Evolutionary conservation across 2,888 invertebrate genomes (phyloP).

Genomic region (Acronicta psi): DNA sequence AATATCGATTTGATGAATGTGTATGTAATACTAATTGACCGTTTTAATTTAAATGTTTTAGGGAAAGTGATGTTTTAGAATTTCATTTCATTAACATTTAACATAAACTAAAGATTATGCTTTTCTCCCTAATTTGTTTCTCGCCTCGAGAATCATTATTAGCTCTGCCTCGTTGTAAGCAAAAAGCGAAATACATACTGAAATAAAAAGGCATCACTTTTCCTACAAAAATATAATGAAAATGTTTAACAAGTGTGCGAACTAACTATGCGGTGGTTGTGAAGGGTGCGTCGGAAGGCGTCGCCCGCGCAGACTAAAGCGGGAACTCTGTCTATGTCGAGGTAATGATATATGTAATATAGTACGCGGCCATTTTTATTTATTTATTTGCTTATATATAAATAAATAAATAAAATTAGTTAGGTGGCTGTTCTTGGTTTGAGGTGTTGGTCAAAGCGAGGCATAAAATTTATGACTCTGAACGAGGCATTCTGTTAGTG

Average conservation of each 20-base stretch:
- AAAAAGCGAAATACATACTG: neutral
- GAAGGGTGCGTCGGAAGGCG: constrained; percentile 93
- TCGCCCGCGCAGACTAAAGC: constrained; percentile 90
- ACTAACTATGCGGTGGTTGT: constrained; percentile 66
- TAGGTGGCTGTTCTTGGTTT: constrained; percentile 10
- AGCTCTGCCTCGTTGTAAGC: neutral
- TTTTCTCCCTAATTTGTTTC: neutral
- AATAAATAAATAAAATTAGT: constrained; percentile 30
- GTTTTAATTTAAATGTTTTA: constrained; percentile 22
- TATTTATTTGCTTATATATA: constrained; percentile 6
- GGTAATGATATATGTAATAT: constrained; percentile 80
- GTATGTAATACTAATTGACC: constrained; percentile 24
- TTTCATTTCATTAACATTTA: neutral
- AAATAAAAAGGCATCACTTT: constrained; percentile 18
- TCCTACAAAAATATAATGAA: constrained; percentile 14
- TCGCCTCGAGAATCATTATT: neutral
- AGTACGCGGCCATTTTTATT: constrained; percentile 19
- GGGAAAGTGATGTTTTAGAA: constrained; percentile 29
- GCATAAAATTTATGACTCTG: neutral
- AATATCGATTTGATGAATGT: constrained; percentile 13
- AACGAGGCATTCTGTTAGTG: neutral
- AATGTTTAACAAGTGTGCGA: constrained; percentile 57
- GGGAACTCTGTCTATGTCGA: constrained; percentile 90
- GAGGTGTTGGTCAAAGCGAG: constrained; percentile 6
- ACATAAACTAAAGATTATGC: neutral